Evolutionary conservation across 2,888 invertebrate species (phyloP).

Genomic region (Nomada lathburiana): DNA sequence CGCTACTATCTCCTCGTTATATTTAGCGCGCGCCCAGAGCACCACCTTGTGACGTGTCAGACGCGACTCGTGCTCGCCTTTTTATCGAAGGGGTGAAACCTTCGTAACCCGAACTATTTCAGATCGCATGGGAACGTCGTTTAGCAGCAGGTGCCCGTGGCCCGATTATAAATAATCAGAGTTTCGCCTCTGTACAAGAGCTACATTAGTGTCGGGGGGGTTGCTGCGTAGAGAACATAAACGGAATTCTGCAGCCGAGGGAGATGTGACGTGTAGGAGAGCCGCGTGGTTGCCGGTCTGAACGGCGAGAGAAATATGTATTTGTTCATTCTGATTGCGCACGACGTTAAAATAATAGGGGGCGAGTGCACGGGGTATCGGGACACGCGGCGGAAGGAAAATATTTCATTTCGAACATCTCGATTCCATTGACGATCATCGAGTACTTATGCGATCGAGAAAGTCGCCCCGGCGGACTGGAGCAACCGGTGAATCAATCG

Average conservation of each 20-base stretch:
- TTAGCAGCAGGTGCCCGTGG: slow-evolving; percentile 79
- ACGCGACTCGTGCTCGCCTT: slow-evolving; percentile 65
- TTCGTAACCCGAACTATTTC: slow-evolving; percentile 74
- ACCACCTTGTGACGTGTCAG: slow-evolving; percentile 74
- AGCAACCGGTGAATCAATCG: slow-evolving; percentile 57
- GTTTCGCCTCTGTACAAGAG: slow-evolving; percentile 66
- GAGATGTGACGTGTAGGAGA: slow-evolving; percentile 1
- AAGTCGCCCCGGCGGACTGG: slow-evolving; percentile 30
- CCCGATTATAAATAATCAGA: slow-evolving; percentile 80
- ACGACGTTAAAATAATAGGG: slow-evolving; percentile 24
- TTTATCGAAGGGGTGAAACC: slow-evolving; percentile 66
- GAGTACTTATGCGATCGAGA: slow-evolving; percentile 36
- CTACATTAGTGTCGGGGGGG: slow-evolving; percentile 54
- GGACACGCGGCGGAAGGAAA: slow-evolving; percentile 11
- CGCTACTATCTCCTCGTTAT: slow-evolving; percentile 65
- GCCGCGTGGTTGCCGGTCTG: not conserved
- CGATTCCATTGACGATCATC: slow-evolving; percentile 14
- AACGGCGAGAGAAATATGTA: slow-evolving; percentile 24
- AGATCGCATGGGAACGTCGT: slow-evolving; percentile 80
- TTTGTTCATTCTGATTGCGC: slow-evolving; percentile 30
- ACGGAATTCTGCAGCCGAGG: slow-evolving; percentile 38
- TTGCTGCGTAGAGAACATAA: slow-evolving; percentile 27
- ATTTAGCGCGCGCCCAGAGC: slow-evolving; percentile 71
- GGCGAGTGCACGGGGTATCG: not conserved
- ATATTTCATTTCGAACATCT: slow-evolving; percentile 36